Evolutionary conservation across 2,113 vertebrate genomes (phyloP).

Genomic region (Camelus dromedarius): DNA sequence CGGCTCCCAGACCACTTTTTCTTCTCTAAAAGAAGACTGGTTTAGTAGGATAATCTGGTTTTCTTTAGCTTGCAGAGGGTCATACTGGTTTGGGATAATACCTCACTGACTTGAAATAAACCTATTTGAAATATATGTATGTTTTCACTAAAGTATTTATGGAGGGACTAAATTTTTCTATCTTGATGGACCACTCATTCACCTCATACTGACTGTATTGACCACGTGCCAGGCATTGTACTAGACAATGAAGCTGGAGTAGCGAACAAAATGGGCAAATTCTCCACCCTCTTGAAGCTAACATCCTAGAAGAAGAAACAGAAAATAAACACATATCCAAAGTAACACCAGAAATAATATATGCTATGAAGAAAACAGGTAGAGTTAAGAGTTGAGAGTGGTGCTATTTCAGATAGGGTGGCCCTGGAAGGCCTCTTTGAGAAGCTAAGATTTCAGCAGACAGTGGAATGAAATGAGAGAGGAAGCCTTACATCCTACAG

Average conservation of each 20-base stretch:
- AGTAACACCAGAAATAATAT: neutral
- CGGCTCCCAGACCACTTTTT: neutral
- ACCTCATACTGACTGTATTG: neutral
- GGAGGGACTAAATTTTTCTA: neutral
- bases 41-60: slow-evolving; percentile 72
- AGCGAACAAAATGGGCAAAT: neutral
- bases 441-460: neutral
- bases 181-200: neutral
- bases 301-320: neutral
- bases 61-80: slow-evolving; percentile 69
- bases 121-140: neutral
- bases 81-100: slow-evolving; percentile 33
- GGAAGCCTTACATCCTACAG: no score
- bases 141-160: neutral
- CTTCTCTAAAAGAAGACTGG: neutral
- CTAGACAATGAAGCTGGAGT: neutral
- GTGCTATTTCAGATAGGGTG: neutral
- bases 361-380: neutral
- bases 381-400: neutral
- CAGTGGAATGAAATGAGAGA: neutral
- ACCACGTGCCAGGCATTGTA: neutral
- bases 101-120: slow-evolving; percentile 65
- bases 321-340: neutral
- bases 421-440: neutral
- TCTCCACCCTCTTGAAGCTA: neutral